Evolutionary conservation across 2,797 vertebrate genomes (phyloP).

Genomic region (Melanotaenia pygmaea): DNA sequence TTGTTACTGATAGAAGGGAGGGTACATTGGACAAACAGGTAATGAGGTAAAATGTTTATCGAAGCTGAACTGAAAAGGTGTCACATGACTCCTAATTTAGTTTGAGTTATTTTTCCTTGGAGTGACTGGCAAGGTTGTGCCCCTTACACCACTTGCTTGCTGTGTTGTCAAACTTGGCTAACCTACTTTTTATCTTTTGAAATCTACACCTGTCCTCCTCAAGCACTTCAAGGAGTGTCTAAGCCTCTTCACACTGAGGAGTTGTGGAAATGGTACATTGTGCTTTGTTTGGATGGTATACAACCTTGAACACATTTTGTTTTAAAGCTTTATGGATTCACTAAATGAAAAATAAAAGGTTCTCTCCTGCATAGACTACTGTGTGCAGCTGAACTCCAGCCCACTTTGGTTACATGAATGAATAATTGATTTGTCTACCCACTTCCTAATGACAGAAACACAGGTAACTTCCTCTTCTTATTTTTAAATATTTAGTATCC

Average conservation of each 20-base stretch:
- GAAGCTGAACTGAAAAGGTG: constrained; percentile 53
- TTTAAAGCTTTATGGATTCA: constrained; percentile 4
- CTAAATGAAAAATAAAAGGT: constrained; percentile 19
- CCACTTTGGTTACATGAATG: constrained; percentile 82
- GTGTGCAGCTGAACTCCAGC: constrained; percentile 51
- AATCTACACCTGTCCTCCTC: constrained; percentile 61
- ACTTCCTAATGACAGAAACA: constrained; percentile 80
- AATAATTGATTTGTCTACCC: constrained; percentile 87
- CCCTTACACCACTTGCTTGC: constrained; percentile 34
- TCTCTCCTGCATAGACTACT: constrained; percentile 32
- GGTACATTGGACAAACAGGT: constrained; percentile 24
- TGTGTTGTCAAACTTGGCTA: constrained; percentile 59
- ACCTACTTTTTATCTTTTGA: constrained; percentile 64
- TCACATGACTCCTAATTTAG: constrained; percentile 46
- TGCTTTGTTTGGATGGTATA: constrained; percentile 1
- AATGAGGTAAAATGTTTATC: constrained; percentile 39
- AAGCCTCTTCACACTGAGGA: constrained; percentile 24
- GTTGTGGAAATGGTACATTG: constrained; percentile 12
- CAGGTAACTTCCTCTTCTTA: constrained; percentile 81
- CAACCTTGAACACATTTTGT: not conserved
- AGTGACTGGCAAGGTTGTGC: constrained; percentile 22
- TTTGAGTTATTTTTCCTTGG: constrained; percentile 20
- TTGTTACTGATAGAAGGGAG: constrained; percentile 37
- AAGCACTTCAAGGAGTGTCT: constrained; percentile 37
- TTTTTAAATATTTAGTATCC: constrained; percentile 86